Evolutionary conservation across 92 coral and sea anemone genomes (phyloP).

Genomic region (Epizoanthus ramosus): DNA sequence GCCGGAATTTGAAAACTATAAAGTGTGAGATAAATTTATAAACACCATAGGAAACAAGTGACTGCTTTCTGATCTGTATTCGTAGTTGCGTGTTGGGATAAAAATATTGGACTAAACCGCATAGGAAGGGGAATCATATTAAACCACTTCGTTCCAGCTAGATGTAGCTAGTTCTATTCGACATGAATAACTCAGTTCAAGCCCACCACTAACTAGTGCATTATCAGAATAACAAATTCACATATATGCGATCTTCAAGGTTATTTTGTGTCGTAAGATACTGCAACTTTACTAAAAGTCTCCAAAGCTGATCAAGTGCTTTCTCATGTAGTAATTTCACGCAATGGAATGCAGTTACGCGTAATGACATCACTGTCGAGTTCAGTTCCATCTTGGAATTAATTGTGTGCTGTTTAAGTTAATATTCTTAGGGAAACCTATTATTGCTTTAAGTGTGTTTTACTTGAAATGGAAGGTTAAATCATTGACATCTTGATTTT

Average conservation of each 20-base stretch:
- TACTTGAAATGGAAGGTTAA: constrained; percentile 5
- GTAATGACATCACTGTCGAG: neutral
- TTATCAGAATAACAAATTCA: neutral
- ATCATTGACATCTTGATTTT: constrained; percentile 28
- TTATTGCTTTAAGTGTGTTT: constrained; percentile 28
- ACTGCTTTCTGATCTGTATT: constrained; percentile 24
- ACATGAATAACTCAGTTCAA: neutral
- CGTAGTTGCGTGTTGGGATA: constrained; percentile 1
- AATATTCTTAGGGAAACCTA: constrained; percentile 2
- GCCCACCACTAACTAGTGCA: neutral
- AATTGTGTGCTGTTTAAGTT: neutral
- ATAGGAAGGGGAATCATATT: constrained; percentile 21
- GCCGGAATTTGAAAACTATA: constrained; percentile 14
- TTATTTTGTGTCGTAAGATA: neutral
- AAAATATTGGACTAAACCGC: constrained; percentile 31
- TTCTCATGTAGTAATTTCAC: neutral
- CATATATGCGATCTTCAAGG: neutral
- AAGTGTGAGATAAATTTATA: constrained; percentile 26
- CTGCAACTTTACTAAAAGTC: neutral
- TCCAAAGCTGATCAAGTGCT: neutral
- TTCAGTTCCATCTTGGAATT: neutral
- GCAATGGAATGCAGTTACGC: constrained; percentile 12
- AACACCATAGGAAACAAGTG: neutral
- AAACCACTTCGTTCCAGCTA: constrained; percentile 25
- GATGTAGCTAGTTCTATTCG: constrained; percentile 1